Base-by-base conservation (phyloP, 2,888 invertebrate genomes). In the Harpalus rufipes region DNA sequence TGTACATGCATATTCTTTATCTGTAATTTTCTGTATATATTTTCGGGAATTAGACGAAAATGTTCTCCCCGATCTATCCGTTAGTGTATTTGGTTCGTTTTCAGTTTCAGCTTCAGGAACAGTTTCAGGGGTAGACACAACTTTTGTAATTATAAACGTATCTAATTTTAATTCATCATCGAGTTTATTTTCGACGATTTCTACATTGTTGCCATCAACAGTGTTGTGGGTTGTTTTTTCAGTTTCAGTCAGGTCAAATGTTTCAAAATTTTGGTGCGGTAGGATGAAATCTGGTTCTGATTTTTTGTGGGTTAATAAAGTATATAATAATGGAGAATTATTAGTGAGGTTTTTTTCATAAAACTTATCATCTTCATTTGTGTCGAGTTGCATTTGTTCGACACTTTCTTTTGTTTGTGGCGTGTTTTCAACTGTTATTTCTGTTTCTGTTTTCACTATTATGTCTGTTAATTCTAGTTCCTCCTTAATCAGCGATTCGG, bases 171-270 rank as follows among this genome's bases (percentile, higher is more conserved):
- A 14, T 25, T 72, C 32, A 10, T 72, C 32, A n/a, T 25, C 41
- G 0, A 32, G 14, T 16, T 12, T 72, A 41, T 72, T 32, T 16
- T 72, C 72, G 8, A 12, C n/a, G 7, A 32, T 32, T 32, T 72
- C 41, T 72, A 32, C 5, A 32, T 32, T 5, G 32, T 32, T 3
- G 3, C 7, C 8, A 72, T 32, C 25, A 78, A 32, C 56, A 56
- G 51, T 58, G 78, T 12, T 18, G n/a, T 78, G 18, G 21, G 32
- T 78, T 58, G 56, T 14, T 58, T 76, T n/a, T 44, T 78, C 51
- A 32, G 21, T 39, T 25, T 78, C 51, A 56, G 16, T 51, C 1
- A 7, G 7, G 0, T 16, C 76, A 44, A 25, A 0, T 21, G 18
- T 63, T 25, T 51, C 44, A 32, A 58, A 51, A 7, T 51, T 51